Evolutionary conservation across 2,888 invertebrate genomes (phyloP).

Genomic region (Pteria penguin): DNA sequence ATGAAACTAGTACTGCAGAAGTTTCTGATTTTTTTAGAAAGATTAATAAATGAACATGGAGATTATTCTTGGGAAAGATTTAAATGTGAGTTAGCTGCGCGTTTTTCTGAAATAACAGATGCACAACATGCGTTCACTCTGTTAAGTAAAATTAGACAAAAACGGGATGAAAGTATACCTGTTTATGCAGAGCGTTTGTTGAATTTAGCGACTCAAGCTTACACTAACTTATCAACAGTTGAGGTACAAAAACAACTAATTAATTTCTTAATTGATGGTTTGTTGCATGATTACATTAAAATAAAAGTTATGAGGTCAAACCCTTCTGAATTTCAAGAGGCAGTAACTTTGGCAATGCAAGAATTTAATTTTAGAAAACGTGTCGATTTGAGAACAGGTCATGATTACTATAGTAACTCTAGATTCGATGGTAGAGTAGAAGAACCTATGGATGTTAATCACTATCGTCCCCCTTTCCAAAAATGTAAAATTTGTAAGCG

Average conservation of each 20-base stretch:
- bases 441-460: slow-evolving; percentile 34
- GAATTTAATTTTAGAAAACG: slow-evolving; percentile 39
- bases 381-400: slow-evolving; percentile 29
- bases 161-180: too few species aligned
- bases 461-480: background rate
- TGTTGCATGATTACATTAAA: slow-evolving; percentile 28
- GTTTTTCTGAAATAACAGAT: too few species aligned
- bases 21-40: too few species aligned
- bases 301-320: slow-evolving; percentile 42
- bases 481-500: background rate
- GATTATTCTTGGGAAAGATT: too few species aligned
- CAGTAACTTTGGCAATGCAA: slow-evolving; percentile 22
- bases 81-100: too few species aligned
- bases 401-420: background rate
- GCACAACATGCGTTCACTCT: too few species aligned
- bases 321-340: slow-evolving; percentile 23
- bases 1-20: too few species aligned
- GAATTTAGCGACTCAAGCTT: slow-evolving; percentile 29
- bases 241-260: slow-evolving; percentile 34
- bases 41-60: too few species aligned
- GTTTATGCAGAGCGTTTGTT: too few species aligned
- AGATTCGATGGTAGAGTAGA: background rate
- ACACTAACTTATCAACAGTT: background rate
- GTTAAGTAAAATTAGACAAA: too few species aligned
- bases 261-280: slow-evolving; percentile 38